Evolutionary conservation across 2,888 invertebrate species (phyloP).

Genomic region (Linnaemya vulpina): DNA sequence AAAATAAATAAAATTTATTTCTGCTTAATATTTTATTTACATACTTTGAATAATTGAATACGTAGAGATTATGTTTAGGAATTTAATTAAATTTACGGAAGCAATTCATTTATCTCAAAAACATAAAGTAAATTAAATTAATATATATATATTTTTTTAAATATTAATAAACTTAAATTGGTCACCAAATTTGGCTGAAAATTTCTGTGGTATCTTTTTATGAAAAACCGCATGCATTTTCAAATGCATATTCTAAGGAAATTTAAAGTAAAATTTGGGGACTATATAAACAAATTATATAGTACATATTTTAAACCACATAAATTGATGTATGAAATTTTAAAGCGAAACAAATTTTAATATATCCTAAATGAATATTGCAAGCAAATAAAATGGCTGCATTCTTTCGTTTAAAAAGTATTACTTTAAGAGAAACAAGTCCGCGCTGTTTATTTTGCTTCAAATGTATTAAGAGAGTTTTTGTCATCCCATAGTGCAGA

Average conservation of each 20-base stretch:
- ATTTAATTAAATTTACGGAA: constrained; percentile 41
- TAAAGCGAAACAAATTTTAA: too few species aligned
- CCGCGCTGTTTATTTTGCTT: too few species aligned
- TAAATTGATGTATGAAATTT: too few species aligned
- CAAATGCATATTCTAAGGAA: not conserved
- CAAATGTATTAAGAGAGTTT: too few species aligned
- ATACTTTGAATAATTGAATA: constrained; percentile 37
- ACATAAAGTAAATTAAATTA: constrained; percentile 27
- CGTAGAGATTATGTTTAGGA: not conserved
- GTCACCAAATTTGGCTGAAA: not conserved
- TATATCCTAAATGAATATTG: too few species aligned
- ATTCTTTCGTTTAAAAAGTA: too few species aligned
- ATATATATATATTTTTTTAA: not conserved
- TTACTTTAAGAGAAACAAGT: too few species aligned
- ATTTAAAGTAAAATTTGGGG: too few species aligned
- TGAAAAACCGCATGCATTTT: not conserved
- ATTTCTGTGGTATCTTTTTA: not conserved
- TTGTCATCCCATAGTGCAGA: too few species aligned
- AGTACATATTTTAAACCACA: too few species aligned
- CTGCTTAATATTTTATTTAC: constrained; percentile 2
- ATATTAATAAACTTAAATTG: not conserved
- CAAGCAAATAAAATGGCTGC: too few species aligned
- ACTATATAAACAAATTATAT: too few species aligned
- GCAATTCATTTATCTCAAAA: constrained; percentile 36
- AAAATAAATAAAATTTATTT: constrained; percentile 12